These are phyloP conservation scores for Xestobium rufovillosum DNA, from an alignment of 2,888 invertebrate species.

Conservation along the genomic window DNA sequence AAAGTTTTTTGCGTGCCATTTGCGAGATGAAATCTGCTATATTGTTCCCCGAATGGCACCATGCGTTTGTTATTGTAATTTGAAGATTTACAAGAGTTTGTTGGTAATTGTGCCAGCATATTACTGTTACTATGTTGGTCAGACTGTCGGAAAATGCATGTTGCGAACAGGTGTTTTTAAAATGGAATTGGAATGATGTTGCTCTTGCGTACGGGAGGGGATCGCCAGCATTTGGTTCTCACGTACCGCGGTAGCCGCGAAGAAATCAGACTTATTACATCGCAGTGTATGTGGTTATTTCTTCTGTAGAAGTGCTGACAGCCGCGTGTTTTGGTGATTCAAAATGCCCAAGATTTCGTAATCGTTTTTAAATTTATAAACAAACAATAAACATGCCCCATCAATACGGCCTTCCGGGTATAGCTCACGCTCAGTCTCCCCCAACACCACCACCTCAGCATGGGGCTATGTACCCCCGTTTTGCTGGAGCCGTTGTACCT, in stretches of 20 bases:
- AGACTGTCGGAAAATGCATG: conserved; percentile 61
- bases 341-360: no score
- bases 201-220: conserved; percentile 32
- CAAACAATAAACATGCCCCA: conserved; percentile 57
- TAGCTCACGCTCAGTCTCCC: conserved; percentile 72
- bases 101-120: no score
- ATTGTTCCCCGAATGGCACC: no score
- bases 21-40: no score
- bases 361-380: conserved; percentile 1
- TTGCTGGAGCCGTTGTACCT: conserved; percentile 59
- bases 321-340: no score
- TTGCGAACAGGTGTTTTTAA: conserved; percentile 72
- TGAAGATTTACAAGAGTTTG: no score
- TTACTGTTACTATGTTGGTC: conserved; percentile 48
- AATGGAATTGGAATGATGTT: conserved; percentile 52
- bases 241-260: conserved; percentile 37
- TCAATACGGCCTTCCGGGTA: conserved; percentile 69
- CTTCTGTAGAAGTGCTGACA: neutral
- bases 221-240: conserved; percentile 40
- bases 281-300: neutral
- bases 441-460: conserved; percentile 65
- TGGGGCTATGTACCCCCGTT: conserved; percentile 50
- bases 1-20: no score
- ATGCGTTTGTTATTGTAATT: no score
- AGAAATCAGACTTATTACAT: conserved; percentile 18